Evolutionary conservation across 2,797 vertebrate genomes (phyloP), one percentile per base, ranked within the genome.

Genomic region (Caiman crocodilus): DNA sequence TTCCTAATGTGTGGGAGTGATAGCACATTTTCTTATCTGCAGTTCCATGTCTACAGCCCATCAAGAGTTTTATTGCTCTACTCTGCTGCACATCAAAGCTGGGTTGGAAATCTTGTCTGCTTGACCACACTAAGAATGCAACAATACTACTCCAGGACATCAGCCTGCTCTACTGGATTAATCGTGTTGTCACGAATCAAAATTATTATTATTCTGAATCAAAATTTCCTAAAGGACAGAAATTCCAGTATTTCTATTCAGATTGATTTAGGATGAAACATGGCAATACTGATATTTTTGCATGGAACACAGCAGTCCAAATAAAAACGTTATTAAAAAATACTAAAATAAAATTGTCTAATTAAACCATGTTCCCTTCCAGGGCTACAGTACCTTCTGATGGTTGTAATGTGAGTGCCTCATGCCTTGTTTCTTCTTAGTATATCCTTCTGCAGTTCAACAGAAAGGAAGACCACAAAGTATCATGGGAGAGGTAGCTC

Each of bases 51-150:
- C 64, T 82, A 80, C 90, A 63, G 14, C 23, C 32, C 50, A 18
- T 5, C 28, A 56, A 76, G 84, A 80, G 4, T 83, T 78, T 30
- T 42, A 32, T 59, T 91, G 7, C 13, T 58, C 23, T 87, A 85
- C 76, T 77, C 63, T 85, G 7, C 20, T 25, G 50, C 11, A n/a
- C 6, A 30, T 4, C 20, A 58, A 79, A 91, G 12, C 85, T 82
- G 57, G 57, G 85, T 65, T 92, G 82, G 85, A 86, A 94, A 94
- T 35, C 30, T 25, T 42, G 20, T 71, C 35, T 42, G 69, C 32
- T 25, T 42, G 20, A 17, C 26, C 59, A 63, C 23, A 42, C n/a
- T 90, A 85, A 56, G 77, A 71, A 71, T 81, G 5, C 5, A 69
- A 60, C 74, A 73, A 32, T 88, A 60, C 60, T 82, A 10, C 63